Base-by-base conservation (phyloP, 2,888 invertebrate species). In the Thymelicus sylvestris region DNA sequence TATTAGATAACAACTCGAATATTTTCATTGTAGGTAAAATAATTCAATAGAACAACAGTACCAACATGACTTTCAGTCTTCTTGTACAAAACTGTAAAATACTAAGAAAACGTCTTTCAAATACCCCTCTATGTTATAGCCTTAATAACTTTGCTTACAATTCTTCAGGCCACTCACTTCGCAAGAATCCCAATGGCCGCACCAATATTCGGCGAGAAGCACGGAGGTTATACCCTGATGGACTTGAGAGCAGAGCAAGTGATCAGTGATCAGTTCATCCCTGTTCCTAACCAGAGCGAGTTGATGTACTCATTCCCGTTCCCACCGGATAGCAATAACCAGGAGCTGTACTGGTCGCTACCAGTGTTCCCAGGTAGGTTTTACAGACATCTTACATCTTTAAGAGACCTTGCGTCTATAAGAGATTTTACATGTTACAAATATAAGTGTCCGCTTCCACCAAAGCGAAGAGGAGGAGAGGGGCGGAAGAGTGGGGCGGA, bases 331-430 rank as follows among this genome's bases (percentile, higher is more conserved):
- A 55, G 55, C 75, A 78, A 19, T 55, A 24, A 6, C 55, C 79
- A 78, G 10, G 88, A 91, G 8, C 81, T 91, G 6, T 93, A 86
- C 76, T 93, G 93, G 93, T 93, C 93, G 0, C 73, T 93, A 15
- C 93, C 93, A 2, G 83, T 84, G 10, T 89, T 92, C 80, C 88
- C 92, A 77, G 93, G 93, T 93, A 80, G 24, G 19, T 38, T 31
- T 31, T 31, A 31, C 31, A 31, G 31, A 31, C 31, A 31, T 31
- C 5, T 31, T 31, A 31, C 31, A 31, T 31, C 4, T 31, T 0
- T 31, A 31, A 31, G 31, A 3, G 39, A 8, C 10, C 13, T 19
- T 15, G 8, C 44, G 7, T 1, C 7, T 10, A 52, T 15, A 52
- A 52, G 13, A 7, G 15, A 52, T 52, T 19, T 44, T 41, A 41